These are phyloP conservation scores for Drosophila anomalipes DNA, from an alignment of 2,888 invertebrate genomes.

Conservation along the genomic window DNA sequence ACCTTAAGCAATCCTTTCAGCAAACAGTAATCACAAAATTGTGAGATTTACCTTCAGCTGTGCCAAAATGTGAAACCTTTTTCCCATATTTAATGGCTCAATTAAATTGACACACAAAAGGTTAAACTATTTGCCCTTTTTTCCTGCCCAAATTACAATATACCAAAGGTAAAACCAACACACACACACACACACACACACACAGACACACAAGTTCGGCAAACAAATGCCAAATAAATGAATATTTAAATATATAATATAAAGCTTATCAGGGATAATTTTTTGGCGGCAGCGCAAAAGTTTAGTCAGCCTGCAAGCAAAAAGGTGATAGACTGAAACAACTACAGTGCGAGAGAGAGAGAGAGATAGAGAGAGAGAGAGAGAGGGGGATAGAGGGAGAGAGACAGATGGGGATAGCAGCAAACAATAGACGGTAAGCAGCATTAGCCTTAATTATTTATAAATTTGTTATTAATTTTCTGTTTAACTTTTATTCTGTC, in stretches of 20 bases:
- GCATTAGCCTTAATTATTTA: conserved; percentile 62
- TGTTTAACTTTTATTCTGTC: conserved; percentile 22
- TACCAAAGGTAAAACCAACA: conserved; percentile 3
- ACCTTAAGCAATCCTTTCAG: conserved; percentile 11
- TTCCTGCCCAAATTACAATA: conserved; percentile 13
- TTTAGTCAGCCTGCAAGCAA: conserved; percentile 38
- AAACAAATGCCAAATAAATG: conserved; percentile 42
- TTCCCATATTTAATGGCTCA: conserved; percentile 45
- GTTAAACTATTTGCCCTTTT: conserved; percentile 57
- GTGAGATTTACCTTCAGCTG: conserved; percentile 15
- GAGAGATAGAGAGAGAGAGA: not conserved
- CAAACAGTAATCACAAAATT: not conserved
- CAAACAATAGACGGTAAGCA: conserved; percentile 24
- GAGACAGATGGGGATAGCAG: not conserved
- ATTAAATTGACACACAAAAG: conserved; percentile 55
- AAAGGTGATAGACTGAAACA: conserved; percentile 4
- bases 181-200: not conserved
- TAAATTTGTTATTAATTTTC: conserved; percentile 42
- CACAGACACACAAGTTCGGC: not conserved
- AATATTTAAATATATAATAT: conserved; percentile 68
- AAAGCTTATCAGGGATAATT: conserved; percentile 63
- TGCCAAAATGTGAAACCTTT: conserved; percentile 35
- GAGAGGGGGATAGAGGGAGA: not conserved
- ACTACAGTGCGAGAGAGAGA: not conserved
- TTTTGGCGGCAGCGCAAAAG: conserved; percentile 30